A percentile compares a stretch with the other conserved stretches of the same genome.
Evolutionary conservation across 64 coral and sea anemone genomes (phyloP).

Genomic region (Actinia equina): DNA sequence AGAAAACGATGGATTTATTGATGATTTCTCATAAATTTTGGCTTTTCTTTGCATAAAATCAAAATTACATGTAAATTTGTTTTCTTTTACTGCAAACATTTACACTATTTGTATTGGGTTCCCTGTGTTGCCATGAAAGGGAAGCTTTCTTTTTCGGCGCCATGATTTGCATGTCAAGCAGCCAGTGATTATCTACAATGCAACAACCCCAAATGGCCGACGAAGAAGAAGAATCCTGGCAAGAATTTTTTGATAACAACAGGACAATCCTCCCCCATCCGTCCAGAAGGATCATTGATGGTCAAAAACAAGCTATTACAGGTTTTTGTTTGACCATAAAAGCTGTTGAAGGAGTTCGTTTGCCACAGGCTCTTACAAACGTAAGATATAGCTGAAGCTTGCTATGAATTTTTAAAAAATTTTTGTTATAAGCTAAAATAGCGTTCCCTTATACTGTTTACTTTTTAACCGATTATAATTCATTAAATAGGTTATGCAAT

Average conservation of each 20-base stretch:
- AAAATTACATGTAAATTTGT: too few species aligned
- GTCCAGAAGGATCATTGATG: slow-evolving; percentile 49
- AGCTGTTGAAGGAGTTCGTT: slow-evolving; percentile 68
- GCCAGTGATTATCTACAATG: slow-evolving; percentile 18
- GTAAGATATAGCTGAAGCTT: neutral
- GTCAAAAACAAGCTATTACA: slow-evolving; percentile 47
- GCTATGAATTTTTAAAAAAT: neutral
- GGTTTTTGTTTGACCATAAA: slow-evolving; percentile 78
- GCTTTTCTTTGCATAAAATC: too few species aligned
- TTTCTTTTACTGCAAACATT: too few species aligned
- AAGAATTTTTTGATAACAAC: slow-evolving; percentile 93
- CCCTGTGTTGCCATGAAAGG: slow-evolving; percentile 31
- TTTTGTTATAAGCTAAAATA: neutral
- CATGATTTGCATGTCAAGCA: slow-evolving; percentile 38
- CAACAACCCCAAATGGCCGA: slow-evolving; percentile 71
- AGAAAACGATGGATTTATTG: too few species aligned
- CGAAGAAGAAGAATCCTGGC: slow-evolving; percentile 93
- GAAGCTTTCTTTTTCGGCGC: slow-evolving; percentile 55
- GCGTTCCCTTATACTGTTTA: neutral
- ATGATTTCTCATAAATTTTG: too few species aligned
- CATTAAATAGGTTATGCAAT: neutral
- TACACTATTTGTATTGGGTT: neutral
- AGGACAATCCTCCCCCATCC: slow-evolving; percentile 71
- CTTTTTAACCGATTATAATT: neutral
- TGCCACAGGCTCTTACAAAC: slow-evolving; percentile 65